phyloP scores from a whole-genome alignment of 2,888 invertebrate species.

The Phalangium opilio region DNA sequence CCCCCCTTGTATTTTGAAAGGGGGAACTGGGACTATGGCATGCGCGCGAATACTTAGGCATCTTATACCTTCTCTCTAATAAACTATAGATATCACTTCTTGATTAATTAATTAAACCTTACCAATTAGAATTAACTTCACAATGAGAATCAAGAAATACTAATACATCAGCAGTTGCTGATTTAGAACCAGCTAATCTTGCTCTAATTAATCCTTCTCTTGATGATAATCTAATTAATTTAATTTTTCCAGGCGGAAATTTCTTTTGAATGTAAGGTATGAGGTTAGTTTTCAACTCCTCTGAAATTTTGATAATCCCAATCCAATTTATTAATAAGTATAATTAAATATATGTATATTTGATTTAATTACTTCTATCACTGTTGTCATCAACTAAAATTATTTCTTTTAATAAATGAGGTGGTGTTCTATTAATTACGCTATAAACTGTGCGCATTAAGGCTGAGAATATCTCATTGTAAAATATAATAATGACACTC shows the following conservation, averaged over 20 bases:
- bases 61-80: no score
- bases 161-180: slow-evolving; percentile 60
- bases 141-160: slow-evolving; percentile 86
- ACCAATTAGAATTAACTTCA: slow-evolving; percentile 63
- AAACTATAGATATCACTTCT: no score
- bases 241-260: slow-evolving; percentile 44
- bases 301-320: slow-evolving; percentile 31
- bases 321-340: no score
- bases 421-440: slow-evolving; percentile 60
- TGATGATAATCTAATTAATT: slow-evolving; percentile 54
- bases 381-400: slow-evolving; percentile 90
- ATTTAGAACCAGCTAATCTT: slow-evolving; percentile 68
- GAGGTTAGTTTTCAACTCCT: slow-evolving; percentile 52
- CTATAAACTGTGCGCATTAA: slow-evolving; percentile 72
- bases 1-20: no score
- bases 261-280: slow-evolving; percentile 51
- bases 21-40: no score
- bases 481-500: slow-evolving; percentile 64
- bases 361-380: slow-evolving; percentile 43
- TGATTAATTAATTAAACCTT: slow-evolving; percentile 12
- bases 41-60: no score
- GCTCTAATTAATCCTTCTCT: slow-evolving; percentile 79
- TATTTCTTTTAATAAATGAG: slow-evolving; percentile 64
- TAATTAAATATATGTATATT: background rate
- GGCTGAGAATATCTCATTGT: slow-evolving; percentile 77